These are phyloP conservation scores for Clarias macrocephalus DNA, from an alignment of 2,113 vertebrate species.

Conservation along the genomic window DNA sequence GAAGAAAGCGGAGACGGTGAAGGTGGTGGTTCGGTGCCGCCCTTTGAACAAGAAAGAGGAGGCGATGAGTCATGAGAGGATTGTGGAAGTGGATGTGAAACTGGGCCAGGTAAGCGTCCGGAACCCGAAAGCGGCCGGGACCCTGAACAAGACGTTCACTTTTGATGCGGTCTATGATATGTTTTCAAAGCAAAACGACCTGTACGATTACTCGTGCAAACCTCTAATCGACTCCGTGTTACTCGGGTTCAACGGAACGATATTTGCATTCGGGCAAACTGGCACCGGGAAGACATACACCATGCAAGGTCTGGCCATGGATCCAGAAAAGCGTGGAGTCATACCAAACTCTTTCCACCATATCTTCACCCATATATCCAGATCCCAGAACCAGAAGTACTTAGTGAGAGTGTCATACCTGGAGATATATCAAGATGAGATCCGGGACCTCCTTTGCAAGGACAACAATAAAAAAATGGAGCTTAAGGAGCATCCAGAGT, in stretches of 20 bases:
- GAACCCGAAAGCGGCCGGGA: constrained; percentile 83
- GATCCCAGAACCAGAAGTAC: constrained; percentile 94
- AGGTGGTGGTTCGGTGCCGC: constrained; percentile 93
- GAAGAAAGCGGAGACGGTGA: constrained; percentile 82
- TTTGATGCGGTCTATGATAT: constrained; percentile 92
- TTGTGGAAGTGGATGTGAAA: constrained; percentile 84
- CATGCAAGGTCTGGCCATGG: constrained; percentile 86
- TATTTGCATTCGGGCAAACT: constrained; percentile 92
- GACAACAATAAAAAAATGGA: constrained; percentile 89
- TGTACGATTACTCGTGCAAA: constrained; percentile 90
- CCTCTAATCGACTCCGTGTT: constrained; percentile 90
- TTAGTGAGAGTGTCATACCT: constrained; percentile 95
- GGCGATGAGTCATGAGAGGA: constrained; percentile 73
- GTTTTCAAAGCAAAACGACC: constrained; percentile 82
- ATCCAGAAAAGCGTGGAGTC: constrained; percentile 83
- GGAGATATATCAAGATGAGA: constrained; percentile 97
- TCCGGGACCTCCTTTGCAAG: constrained; percentile 90
- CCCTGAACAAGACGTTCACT: constrained; percentile 89
- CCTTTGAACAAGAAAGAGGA: constrained; percentile 84
- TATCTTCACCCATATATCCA: constrained; percentile 94
- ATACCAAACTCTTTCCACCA: constrained; percentile 92
- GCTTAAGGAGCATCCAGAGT: constrained; percentile 89
- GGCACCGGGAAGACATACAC: constrained; percentile 96
- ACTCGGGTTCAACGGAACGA: constrained; percentile 90
- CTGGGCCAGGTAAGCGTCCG: constrained; percentile 89